Evolutionary conservation across 2,797 vertebrate species (phyloP), one percentile per base, ranked within the genome.

Genomic region (Pagetopsis macropterus): DNA sequence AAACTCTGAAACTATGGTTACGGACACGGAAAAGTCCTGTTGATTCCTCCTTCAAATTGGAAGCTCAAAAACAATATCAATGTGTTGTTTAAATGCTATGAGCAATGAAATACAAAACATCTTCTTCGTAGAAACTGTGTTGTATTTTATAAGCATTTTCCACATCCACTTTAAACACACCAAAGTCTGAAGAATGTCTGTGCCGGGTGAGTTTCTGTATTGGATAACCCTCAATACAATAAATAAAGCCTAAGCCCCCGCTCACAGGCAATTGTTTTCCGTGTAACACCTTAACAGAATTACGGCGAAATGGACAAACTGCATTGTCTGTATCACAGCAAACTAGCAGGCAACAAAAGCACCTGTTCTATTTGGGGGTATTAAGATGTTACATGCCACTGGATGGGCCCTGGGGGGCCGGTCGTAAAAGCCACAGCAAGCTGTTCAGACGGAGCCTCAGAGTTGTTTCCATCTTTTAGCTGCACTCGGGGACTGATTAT

Each of bases 391-490:
- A 89, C 90, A 89, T 78, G 82, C 69, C 72, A 58, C 76, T 78
- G 44, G 73, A 83, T 83, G 72, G 83, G 88, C 88, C 91, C 88
- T 85, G 80, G 57, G 89, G 91, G 89, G 89, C 88, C 78, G 9
- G 43, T 87, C 82, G 50, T 92, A 92, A 93, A 92, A 93, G 84
- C 89, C 88, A 87, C 86, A 75, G 87, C 90, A 91, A 91, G 92
- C 93, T 93, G 90, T 91, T 75, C 81, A 91, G 91, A 87, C 72
- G 41, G 87, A 84, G 87, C 78, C 90, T 75, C 73, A 0, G 90
- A 90, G 87, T 88, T 87, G 86, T 92, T 92, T 93, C 88, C 87
- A 76, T 84, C 85, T 78, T 92, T 91, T 90, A 93, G 88, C 87
- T 82, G 84, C 88, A 85, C 90, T 90, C 16, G 67, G 91, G 92